Percentiles rank a stretch among this genome's conserved stretches.
These are phyloP conservation scores for Lepidocolaptes lacrymiger DNA, from an alignment of 2,797 vertebrate genomes.

Conservation along the genomic window DNA sequence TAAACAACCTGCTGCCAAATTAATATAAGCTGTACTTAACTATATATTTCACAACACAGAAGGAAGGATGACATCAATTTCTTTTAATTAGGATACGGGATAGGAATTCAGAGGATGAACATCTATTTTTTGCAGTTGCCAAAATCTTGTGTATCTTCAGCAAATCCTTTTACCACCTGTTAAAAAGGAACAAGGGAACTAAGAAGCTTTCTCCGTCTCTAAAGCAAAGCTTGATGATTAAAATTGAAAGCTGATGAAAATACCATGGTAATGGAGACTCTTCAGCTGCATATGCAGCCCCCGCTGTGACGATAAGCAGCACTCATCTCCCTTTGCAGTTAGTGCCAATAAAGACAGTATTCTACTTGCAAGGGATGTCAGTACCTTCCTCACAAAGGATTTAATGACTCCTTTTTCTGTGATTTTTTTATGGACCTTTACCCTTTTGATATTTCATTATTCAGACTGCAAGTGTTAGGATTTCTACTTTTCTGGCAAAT, in stretches of 20 bases:
- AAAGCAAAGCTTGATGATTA: background rate
- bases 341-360: background rate
- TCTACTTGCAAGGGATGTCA: background rate
- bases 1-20: background rate
- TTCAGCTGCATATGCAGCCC: background rate
- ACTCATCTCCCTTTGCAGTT: background rate
- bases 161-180: background rate
- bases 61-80: background rate
- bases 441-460: background rate
- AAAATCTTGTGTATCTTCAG: background rate
- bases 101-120: background rate
- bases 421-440: background rate
- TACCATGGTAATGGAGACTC: constrained; percentile 1
- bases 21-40: background rate
- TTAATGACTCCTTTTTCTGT: background rate
- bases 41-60: background rate
- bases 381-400: background rate
- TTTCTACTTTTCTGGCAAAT: constrained; percentile 4
- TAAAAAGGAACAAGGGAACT: background rate
- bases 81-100: background rate
- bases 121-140: background rate
- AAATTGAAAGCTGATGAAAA: constrained; percentile 6
- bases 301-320: background rate
- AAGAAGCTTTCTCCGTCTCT: background rate
- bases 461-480: background rate